Evolutionary conservation across 2,888 invertebrate genomes (phyloP).

Genomic region (Stegophylla sp.): DNA sequence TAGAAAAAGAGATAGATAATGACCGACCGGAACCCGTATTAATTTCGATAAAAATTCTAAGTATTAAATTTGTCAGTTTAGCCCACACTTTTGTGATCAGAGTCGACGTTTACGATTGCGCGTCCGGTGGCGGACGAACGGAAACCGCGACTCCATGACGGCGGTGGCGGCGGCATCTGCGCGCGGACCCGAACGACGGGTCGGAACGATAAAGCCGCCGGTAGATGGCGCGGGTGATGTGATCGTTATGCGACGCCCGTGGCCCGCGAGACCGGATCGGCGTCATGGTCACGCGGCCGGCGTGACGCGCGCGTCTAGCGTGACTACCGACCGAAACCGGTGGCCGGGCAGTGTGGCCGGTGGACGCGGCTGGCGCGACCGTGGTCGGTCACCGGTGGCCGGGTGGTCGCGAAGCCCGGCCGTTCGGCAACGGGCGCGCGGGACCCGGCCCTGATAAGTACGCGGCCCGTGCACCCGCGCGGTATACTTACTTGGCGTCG

Average conservation of each 20-base stretch:
- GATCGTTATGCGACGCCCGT: not conserved
- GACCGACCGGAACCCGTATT: too few species aligned
- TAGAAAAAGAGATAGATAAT: too few species aligned
- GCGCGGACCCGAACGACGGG: not conserved
- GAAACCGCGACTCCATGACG: too few species aligned
- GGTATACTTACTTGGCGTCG: slow-evolving; percentile 67
- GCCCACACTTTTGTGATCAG: too few species aligned
- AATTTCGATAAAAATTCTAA: too few species aligned
- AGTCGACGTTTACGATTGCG: too few species aligned
- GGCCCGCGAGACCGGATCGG: not conserved
- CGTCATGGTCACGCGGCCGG: not conserved
- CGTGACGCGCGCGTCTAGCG: not conserved
- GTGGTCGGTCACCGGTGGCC: not conserved
- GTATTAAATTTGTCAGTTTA: too few species aligned
- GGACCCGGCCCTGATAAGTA: not conserved
- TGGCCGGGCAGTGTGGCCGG: too few species aligned
- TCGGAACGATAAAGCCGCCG: not conserved
- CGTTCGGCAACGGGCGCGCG: not conserved
- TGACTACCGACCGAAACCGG: fast-evolving
- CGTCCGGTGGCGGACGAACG: too few species aligned
- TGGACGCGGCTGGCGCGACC: fast-evolving
- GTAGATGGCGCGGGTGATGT: too few species aligned
- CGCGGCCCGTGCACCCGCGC: not conserved
- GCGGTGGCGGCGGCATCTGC: too few species aligned
- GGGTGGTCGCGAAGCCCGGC: fast-evolving